These are phyloP conservation scores for Synergus gifuensis DNA, from an alignment of 2,888 invertebrate genomes.

Conservation along the genomic window DNA sequence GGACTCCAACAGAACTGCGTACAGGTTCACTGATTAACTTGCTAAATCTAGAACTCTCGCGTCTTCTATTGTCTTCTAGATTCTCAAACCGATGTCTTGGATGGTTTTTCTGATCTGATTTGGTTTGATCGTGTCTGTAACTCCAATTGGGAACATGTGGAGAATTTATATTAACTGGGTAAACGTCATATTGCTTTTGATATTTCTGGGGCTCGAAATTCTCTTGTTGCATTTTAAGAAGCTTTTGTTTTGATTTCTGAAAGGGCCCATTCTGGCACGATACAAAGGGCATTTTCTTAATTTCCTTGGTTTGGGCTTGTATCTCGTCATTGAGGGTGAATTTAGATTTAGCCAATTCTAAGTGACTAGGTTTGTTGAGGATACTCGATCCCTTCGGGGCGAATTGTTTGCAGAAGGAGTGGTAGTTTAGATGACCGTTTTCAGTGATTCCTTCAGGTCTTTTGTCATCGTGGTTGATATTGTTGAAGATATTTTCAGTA, in stretches of 20 bases:
- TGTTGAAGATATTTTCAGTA: constrained; percentile 42
- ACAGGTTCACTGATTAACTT: constrained; percentile 26
- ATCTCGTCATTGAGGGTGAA: constrained; percentile 42
- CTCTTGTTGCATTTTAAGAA: constrained; percentile 42
- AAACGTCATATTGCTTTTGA: constrained; percentile 50
- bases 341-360: constrained; percentile 47
- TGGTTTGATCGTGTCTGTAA: constrained; percentile 31
- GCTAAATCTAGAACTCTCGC: constrained; percentile 14
- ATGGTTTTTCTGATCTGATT: constrained; percentile 43
- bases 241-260: constrained; percentile 51
- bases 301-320: constrained; percentile 45
- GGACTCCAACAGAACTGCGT: constrained; percentile 26
- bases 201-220: constrained; percentile 49
- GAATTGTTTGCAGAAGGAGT: constrained; percentile 68
- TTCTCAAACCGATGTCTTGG: constrained; percentile 31
- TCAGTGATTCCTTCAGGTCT: constrained; percentile 52
- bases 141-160: background rate
- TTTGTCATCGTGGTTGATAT: constrained; percentile 9
- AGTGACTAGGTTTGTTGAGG: constrained; percentile 49
- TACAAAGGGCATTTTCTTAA: constrained; percentile 40
- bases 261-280: constrained; percentile 42
- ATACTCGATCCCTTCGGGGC: constrained; percentile 53
- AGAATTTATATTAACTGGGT: constrained; percentile 43
- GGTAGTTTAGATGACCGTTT: constrained; percentile 65
- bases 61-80: background rate